These are phyloP conservation scores for Drosophila mimica DNA, from an alignment of 2,888 invertebrate genomes.

Conservation along the genomic window DNA sequence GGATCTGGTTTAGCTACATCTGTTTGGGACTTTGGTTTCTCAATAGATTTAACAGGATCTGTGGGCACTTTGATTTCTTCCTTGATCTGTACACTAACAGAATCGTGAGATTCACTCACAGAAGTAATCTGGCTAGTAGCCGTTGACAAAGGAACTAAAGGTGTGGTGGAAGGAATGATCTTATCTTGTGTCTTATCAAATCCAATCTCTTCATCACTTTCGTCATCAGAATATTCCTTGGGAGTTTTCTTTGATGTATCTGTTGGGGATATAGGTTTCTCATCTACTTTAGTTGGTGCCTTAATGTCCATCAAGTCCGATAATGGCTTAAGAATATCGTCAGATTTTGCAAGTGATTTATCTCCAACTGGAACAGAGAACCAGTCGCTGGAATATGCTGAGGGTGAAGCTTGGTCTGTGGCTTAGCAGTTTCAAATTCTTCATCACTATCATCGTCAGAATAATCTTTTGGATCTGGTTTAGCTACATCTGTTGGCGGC, in stretches of 20 bases:
- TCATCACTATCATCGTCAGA: not conserved
- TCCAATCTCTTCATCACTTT: constrained; percentile 13
- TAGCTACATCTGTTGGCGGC: constrained; percentile 13
- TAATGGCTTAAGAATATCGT: constrained; percentile 7
- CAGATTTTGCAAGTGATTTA: not conserved
- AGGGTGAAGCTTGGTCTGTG: not conserved
- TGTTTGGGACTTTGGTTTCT: constrained; percentile 18
- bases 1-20: constrained; percentile 9
- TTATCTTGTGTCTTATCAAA: constrained; percentile 8
- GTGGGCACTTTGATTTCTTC: constrained; percentile 12
- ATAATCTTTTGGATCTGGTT: not conserved
- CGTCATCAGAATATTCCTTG: constrained; percentile 10
- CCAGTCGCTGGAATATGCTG: not conserved
- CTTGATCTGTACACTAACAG: constrained; percentile 4
- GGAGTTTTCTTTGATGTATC: constrained; percentile 5
- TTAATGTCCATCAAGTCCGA: not conserved
- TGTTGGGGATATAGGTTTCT: constrained; percentile 15
- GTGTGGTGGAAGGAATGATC: not conserved
- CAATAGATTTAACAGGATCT: not conserved
- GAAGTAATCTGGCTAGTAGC: constrained; percentile 1
- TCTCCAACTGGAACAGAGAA: constrained; percentile 1
- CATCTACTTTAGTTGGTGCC: constrained; percentile 11
- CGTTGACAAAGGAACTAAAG: not conserved
- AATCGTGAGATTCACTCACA: constrained; percentile 8
- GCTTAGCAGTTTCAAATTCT: not conserved